A percentile compares a stretch with the other conserved stretches of the same genome.
Evolutionary conservation across 2,888 invertebrate genomes (phyloP).

Genomic region (Chironomus tentans): DNA sequence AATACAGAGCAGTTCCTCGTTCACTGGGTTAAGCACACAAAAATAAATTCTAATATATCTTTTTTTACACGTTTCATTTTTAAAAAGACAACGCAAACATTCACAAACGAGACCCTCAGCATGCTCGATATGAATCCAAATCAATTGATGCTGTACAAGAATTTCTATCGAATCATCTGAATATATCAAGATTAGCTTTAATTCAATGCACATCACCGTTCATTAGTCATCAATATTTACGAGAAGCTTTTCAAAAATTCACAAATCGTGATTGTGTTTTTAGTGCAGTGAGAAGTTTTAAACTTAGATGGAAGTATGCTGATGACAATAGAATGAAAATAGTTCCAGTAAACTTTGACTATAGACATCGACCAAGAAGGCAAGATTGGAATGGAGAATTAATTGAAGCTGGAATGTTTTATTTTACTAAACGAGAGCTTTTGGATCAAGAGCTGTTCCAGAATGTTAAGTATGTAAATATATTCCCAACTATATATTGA

Average conservation of each 20-base stretch:
- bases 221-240: slow-evolving; percentile 47
- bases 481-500: background rate
- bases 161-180: slow-evolving; percentile 50
- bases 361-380: slow-evolving; percentile 53
- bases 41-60: too few relatives aligned
- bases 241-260: slow-evolving; percentile 47
- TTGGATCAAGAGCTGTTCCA: slow-evolving; percentile 55
- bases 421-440: slow-evolving; percentile 48
- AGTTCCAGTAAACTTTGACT: slow-evolving; percentile 58
- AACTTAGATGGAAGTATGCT: slow-evolving; percentile 50
- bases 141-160: slow-evolving; percentile 62
- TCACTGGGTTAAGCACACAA: too few relatives aligned
- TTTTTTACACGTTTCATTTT: background rate
- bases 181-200: slow-evolving; percentile 51
- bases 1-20: too few relatives aligned
- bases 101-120: slow-evolving; percentile 52
- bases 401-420: slow-evolving; percentile 75
- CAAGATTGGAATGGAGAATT: slow-evolving; percentile 59
- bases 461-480: slow-evolving; percentile 50
- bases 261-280: slow-evolving; percentile 54
- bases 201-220: slow-evolving; percentile 75
- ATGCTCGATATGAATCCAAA: slow-evolving; percentile 58
- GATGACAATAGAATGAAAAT: slow-evolving; percentile 34
- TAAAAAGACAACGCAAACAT: slow-evolving; percentile 48
- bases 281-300: slow-evolving; percentile 53